phyloP scores from a whole-genome alignment of 2,113 vertebrate species.

The Falcunculus frontatus region DNA sequence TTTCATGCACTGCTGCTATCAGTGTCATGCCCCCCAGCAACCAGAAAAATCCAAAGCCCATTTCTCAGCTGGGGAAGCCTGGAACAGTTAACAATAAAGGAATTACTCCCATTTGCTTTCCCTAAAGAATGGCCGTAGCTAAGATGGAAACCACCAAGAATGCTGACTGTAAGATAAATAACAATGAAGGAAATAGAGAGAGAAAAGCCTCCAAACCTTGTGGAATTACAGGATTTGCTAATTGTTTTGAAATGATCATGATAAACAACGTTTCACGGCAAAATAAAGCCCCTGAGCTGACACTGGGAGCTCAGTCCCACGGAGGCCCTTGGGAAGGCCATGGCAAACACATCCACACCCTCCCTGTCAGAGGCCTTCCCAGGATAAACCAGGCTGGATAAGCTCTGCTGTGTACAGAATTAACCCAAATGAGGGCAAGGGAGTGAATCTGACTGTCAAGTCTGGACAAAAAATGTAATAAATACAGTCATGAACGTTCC shows the following conservation, averaged over 20 bases:
- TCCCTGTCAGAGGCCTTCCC: not conserved
- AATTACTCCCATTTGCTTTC: not conserved
- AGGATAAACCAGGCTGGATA: not conserved
- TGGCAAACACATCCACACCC: not conserved
- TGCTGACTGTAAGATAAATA: not conserved
- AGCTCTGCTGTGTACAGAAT: not conserved
- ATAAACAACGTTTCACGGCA: not conserved
- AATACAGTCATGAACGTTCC: not conserved
- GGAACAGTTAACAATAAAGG: not conserved
- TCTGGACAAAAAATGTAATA: not conserved
- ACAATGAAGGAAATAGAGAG: not conserved
- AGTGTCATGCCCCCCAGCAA: not conserved
- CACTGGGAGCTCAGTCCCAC: not conserved
- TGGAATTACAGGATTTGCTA: not conserved
- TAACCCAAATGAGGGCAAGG: not conserved
- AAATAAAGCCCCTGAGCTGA: not conserved
- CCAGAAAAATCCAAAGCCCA: not conserved
- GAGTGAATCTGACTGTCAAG: not conserved
- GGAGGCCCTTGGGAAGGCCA: not conserved
- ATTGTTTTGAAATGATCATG: not conserved
- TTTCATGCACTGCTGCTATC: not conserved
- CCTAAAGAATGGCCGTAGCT: not conserved
- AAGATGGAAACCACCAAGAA: not conserved
- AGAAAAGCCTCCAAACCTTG: not conserved
- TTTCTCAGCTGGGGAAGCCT: not conserved